Evolutionary conservation across 2,888 invertebrate genomes (phyloP).

Genomic region (Diploptera punctata): DNA sequence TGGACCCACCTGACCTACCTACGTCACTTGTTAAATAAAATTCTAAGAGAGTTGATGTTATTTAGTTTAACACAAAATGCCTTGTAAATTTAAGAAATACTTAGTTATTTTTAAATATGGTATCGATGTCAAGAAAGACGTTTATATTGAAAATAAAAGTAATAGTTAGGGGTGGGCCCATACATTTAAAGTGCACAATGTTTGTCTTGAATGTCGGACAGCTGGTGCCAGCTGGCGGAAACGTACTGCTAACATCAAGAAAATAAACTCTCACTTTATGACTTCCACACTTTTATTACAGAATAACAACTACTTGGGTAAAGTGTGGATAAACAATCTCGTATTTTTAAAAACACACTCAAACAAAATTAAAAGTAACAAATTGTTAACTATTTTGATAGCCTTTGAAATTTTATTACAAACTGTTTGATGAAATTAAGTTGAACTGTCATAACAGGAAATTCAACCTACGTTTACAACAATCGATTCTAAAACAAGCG

Average conservation of each 20-base stretch:
- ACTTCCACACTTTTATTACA: background rate
- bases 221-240: constrained; percentile 29
- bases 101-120: constrained; percentile 3
- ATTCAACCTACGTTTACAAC: too few relatives aligned
- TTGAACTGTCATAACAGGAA: too few relatives aligned
- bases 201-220: constrained; percentile 26
- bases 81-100: background rate
- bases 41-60: too few relatives aligned
- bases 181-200: constrained; percentile 14
- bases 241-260: constrained; percentile 18
- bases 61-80: too few relatives aligned
- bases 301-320: background rate
- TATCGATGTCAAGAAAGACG: constrained; percentile 4
- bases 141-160: background rate
- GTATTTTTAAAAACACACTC: too few relatives aligned
- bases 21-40: too few relatives aligned
- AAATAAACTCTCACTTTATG: constrained; percentile 29
- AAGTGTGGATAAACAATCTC: background rate
- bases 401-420: too few relatives aligned
- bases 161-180: constrained; percentile 13
- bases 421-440: too few relatives aligned
- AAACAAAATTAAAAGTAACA: too few relatives aligned
- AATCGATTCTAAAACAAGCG: too few relatives aligned
- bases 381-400: too few relatives aligned
- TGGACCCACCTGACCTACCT: too few relatives aligned